Evolutionary conservation across 2,888 invertebrate species (phyloP), one percentile per base, ranked within the genome.

Genomic region (Euphydryas editha): DNA sequence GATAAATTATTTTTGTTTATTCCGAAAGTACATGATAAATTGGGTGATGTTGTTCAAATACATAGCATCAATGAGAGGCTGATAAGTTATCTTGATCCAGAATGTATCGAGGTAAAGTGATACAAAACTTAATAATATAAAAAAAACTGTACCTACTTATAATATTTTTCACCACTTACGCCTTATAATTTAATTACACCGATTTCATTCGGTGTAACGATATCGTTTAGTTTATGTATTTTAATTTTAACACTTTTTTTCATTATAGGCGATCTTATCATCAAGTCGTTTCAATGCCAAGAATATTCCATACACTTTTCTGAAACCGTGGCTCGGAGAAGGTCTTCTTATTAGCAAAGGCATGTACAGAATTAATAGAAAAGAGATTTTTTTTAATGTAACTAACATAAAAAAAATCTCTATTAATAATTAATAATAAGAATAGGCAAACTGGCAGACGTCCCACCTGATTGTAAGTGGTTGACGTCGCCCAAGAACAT

Each of bases 301-400:
- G 76, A 77, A 81, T 39, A 1, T 49, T 0, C 69, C 87, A 0
- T 93, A 93, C 63, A 65, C 74, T 72, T 62, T 73, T 61, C 37
- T 68, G 8, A 86, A 75, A 20, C 81, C 83, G 11, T 88, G 87
- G 87, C 77, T 88, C 7, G 62, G 74, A 6, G 81, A 80, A 10
- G 87, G 87, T 54, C 78, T 88, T 47, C 75, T 88, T 0, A 82
- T 83, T 4, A 54, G 54, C 17, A n/a, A 36, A 30, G 54, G 54
- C 36, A 24, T n/a, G n/a, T n/a, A n/a, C n/a, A n/a, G n/a, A n/a
- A n/a, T n/a, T n/a, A n/a, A n/a, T n/a, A n/a, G n/a, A n/a, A n/a
- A 74, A 11, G 57, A 15, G 42, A 39, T 39, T 11, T 8, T 30
- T n/a, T 7, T 8, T 30, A 7, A 30, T 2, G 24, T 24, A 24